Base-by-base conservation (phyloP, 2,888 invertebrate species). In the Acholoe squamosa region DNA sequence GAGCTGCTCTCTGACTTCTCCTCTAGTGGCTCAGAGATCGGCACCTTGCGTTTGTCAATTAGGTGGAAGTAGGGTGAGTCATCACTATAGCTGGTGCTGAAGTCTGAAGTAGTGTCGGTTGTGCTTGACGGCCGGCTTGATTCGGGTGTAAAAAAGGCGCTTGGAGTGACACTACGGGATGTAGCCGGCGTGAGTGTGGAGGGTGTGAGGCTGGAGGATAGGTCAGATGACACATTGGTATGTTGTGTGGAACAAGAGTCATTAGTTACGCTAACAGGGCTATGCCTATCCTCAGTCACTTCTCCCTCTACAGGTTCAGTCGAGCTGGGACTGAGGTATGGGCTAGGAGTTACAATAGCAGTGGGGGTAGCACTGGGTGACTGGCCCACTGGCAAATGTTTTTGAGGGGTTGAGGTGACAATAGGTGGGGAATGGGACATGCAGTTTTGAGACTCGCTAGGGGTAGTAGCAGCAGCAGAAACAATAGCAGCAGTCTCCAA, bases 1-100 rank as follows among this genome's bases (percentile, higher is more conserved):
- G 92, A 92, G 31, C 92, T 92, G 0, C 92, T 92, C 43, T 91
- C 92, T 0, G 89, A 91, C 67, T 91, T 92, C 89, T 90, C 84
- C 31, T 89, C 91, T 3, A 90, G 90, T 54, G 54, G 90, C 77
- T 80, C 54, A 28, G 54, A n/a, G 80, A 90, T 52, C 22, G 71
- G 19, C 54, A 54, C 54, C 61, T 80, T 31, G 34, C 16, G 12
- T 16, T 54, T 25, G 54, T n/a, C 28, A 28, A 80, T 25, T 16
- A 52, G 28, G 12, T 22, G n/a, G 33, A 54, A 33, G 71, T 51
- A 34, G 80, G 84, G 16, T 16, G 76, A 67, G 31, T 33, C 33
- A 33, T 89, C 61, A 16, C 16, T 54, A 34, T 67, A 67, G 34
- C n/a, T 67, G 61, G 67, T 89, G 61, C 67, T 89, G 89, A 89